A percentile compares a stretch with the other conserved stretches of the same genome.
phyloP scores from a whole-genome alignment of 2,797 vertebrate species.

The Pogonophryne albipinna region DNA sequence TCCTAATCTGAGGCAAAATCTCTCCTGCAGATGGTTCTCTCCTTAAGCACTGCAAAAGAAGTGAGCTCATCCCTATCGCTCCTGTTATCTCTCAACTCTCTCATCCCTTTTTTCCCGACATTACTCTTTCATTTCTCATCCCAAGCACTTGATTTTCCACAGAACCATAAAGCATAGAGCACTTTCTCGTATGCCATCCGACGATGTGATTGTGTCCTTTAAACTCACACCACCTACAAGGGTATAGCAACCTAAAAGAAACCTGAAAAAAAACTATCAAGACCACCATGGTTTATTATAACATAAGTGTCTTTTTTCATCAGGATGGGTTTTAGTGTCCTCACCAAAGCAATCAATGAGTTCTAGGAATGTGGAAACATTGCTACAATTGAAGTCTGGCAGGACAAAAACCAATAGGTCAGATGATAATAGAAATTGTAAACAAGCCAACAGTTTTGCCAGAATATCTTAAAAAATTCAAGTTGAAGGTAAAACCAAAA shows the following conservation, averaged over 20 bases:
- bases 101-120: conserved; percentile 63
- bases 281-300: not conserved
- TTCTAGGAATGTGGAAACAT: not conserved
- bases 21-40: conserved; percentile 89
- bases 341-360: not conserved
- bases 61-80: conserved; percentile 83
- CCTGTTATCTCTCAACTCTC: conserved; percentile 62
- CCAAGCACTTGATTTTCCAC: conserved; percentile 40
- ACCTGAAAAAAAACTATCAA: not conserved
- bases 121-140: conserved; percentile 68
- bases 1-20: conserved; percentile 90
- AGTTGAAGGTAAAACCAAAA: not conserved
- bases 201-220: conserved; percentile 7
- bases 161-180: conserved; percentile 1
- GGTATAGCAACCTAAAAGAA: not conserved
- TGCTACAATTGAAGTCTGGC: not conserved
- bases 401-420: not conserved
- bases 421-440: too few species aligned
- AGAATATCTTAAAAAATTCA: not conserved
- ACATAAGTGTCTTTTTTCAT: not conserved
- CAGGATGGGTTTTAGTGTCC: not conserved
- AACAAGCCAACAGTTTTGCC: not conserved
- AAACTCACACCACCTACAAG: not conserved
- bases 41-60: conserved; percentile 89
- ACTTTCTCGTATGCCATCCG: conserved; percentile 6